Conservation (phyloP, 2,797 vertebrate species). For the Propithecus perrieri region DNA sequence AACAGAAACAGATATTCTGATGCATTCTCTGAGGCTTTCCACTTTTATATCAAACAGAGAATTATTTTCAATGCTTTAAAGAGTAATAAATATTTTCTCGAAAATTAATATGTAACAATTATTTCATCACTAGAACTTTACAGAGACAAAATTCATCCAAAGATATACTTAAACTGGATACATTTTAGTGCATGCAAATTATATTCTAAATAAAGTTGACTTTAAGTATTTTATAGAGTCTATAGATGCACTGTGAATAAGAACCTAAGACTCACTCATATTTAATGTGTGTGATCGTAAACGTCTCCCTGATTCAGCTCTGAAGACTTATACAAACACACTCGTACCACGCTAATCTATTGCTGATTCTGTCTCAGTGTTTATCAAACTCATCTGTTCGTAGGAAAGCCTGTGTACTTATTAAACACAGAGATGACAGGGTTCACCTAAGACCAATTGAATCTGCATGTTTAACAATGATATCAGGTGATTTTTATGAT, state of each 20-base stretch:
- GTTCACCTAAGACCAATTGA: fast-evolving
- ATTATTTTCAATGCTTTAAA: background rate
- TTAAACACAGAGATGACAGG: background rate
- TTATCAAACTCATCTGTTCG: background rate
- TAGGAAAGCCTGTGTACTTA: background rate
- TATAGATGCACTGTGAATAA: background rate
- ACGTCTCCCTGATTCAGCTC: background rate
- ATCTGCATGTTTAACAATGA: background rate
- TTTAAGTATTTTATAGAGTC: background rate
- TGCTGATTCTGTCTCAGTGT: background rate
- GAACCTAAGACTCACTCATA: background rate
- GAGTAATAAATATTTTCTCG: background rate
- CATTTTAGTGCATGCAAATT: background rate
- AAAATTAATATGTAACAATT: background rate
- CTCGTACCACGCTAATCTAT: background rate
- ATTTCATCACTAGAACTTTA: background rate
- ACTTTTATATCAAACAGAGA: background rate
- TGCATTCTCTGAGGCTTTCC: background rate
- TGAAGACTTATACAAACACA: background rate
- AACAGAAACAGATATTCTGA: background rate
- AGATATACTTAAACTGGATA: background rate
- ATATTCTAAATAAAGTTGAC: background rate
- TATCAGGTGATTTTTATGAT: background rate
- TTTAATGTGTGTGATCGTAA: background rate
- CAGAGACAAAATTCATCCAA: background rate